Base-by-base conservation (phyloP, 2,113 vertebrate genomes). In the Oxyura jamaicensis region DNA sequence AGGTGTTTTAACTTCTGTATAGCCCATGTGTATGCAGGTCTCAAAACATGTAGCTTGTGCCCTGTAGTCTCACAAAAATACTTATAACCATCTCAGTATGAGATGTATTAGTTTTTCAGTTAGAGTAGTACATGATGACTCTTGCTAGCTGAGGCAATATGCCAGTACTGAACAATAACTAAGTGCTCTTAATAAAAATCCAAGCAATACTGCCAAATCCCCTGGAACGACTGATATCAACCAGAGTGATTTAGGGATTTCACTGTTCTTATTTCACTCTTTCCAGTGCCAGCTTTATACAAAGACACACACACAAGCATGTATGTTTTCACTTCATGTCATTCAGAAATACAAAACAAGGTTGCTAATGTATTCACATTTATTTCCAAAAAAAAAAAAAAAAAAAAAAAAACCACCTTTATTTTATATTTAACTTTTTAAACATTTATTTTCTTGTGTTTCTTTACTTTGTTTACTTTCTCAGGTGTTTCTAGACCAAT, bases 11-110 rank as follows among this genome's bases (percentile, higher is more conserved):
- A 11, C 17, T 29, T 76, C 33, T 62, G n/a, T 33, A 29, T 23
- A 18, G 63, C 72, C 65, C 33, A 13, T 2, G 0, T 21, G 28
- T 28, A 28, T 1, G 0, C 13, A 69, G 13, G 58, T 86, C 55
- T 65, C 13, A 53, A 11, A 25, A 48, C 8, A 11, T 1, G 6
- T 8, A 35, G 13, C 19, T 82, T 67, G 71, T 58, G 15, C 25
- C 33, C 28, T 58, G 15, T 6, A 6, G 11, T 71, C 78, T 18
- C 42, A 36, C n/a, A 29, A 46, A 67, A 90, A n/a, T 10, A 9
- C n/a, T 48, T 25, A 4, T 36, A 87, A 36, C 19, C 16, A 31
- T 48, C 10, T 75, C 7, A 48, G 26, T 42, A 69, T 48, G 56
- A 66, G 39, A 42, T 8, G 12, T 7, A 60, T 66, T 60, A 39